Conservation (phyloP, 2,888 invertebrate genomes). For the Volucella inanis region DNA sequence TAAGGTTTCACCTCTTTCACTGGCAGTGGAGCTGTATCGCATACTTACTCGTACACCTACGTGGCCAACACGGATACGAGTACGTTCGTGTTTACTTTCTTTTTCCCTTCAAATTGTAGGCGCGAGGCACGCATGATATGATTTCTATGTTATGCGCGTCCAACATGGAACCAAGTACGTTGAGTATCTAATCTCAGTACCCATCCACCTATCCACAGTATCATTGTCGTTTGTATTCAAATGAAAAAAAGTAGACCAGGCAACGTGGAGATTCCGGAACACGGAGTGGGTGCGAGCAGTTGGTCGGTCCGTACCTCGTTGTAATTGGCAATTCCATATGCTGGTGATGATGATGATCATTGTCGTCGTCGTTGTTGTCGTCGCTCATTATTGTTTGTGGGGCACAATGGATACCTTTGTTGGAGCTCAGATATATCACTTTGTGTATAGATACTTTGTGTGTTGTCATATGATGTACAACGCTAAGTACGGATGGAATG, state of each 20-base stretch:
- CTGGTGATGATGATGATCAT: constrained; percentile 48
- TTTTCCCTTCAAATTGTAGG: constrained; percentile 58
- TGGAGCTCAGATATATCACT: constrained; percentile 36
- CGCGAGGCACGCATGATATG: constrained; percentile 38
- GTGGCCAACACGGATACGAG: constrained; percentile 54
- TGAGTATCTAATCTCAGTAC: not conserved
- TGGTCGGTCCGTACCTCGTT: not conserved
- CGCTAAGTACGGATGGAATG: constrained; percentile 43
- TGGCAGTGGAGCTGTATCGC: constrained; percentile 1
- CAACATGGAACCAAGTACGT: constrained; percentile 17
- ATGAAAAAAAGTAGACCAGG: constrained; percentile 58
- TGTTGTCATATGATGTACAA: constrained; percentile 38
- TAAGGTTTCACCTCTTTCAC: constrained; percentile 67
- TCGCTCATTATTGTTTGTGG: not conserved
- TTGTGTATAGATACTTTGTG: constrained; percentile 52
- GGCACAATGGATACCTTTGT: constrained; percentile 66
- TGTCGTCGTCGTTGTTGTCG: constrained; percentile 22
- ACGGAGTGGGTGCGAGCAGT: constrained; percentile 61
- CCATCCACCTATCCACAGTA: constrained; percentile 25
- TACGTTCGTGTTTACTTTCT: constrained; percentile 54
- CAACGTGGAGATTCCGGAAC: constrained; percentile 60
- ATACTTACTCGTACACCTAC: too few species aligned
- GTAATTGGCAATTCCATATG: constrained; percentile 68
- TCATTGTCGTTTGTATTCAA: constrained; percentile 60
- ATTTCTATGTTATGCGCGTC: constrained; percentile 56